Base-by-base conservation (phyloP, 2,797 vertebrate species). In the Sphenodon punctatus region DNA sequence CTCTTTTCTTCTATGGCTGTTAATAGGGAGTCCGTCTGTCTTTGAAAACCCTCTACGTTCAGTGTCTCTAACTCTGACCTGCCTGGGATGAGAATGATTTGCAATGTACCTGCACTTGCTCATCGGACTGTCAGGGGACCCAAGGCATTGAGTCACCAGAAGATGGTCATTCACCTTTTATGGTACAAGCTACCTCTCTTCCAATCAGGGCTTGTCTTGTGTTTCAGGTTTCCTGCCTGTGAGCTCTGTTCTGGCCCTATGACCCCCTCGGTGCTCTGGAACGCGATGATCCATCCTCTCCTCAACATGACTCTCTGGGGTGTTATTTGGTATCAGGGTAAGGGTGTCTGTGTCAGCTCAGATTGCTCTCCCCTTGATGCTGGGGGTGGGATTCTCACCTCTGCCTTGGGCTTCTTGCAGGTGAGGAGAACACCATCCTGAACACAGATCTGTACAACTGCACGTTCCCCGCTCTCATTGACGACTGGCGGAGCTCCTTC, bases 261-360 rank as follows among this genome's bases (percentile, higher is more conserved):
- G 6, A 9, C 4, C 0, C 91, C 94, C 55, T 97, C 97, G 0
- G 91, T 97, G 63, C 94, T 99, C 89, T 99, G 98, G 98, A 99
- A 99, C 1, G 94, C 97, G 66, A 99, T 99, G 98, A 97, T 99
- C 88, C 96, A 98, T 69, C 98, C 98, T 0, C 92, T 99, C 59
- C 93, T 95, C 71, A 97, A 96, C 68, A 97, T 99, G 97, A 97
- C 97, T 10, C 92, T 99, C 74, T 96, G 95, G 88, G 98, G 98
- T n/a, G 91, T 95, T 2, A 93, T 97, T 63, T 99, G 98, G 98
- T 99, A 99, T 92, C 98, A 99, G 96, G 98, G 98, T 98, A 87
- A 92, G 89, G 53, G 34, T 32, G 30, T 6, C 7, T 1, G 42
- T 8, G 5, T 2, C 0, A 0, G 22, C 1, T 1, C 2, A 1